Base-by-base conservation (phyloP, 2,113 vertebrate genomes). In the Laterallus jamaicensis region DNA sequence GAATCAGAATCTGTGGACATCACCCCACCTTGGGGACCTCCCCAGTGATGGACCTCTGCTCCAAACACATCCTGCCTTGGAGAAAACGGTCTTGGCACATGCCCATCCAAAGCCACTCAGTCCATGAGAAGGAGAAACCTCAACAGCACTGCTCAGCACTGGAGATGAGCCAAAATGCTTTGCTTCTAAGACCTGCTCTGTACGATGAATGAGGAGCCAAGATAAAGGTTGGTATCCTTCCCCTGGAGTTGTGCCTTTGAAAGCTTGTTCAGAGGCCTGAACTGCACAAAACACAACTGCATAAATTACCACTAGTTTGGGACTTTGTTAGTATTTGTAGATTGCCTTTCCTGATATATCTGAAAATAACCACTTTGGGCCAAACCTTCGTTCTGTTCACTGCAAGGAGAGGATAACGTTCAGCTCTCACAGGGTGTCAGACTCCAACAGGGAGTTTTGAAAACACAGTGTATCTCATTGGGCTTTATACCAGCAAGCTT, bases 251-350 rank as follows among this genome's bases (percentile, higher is more conserved):
- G 67, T 54, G 12, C 81, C 67, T 93, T 82, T 90, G 68, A 86
- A 94, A 97, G 82, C 39, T 90, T 95, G 55, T 93, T 94, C 88
- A 92, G 94, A 96, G 71, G 67, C 73, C 82, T 50, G 67, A 96
- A 91, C 86, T 71, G 84, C 86, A 94, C 85, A 92, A 96, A 97
- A 95, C 54, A 62, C 60, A 69, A 86, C 84, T 89, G 87, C 39
- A 81, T 84, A 95, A 88, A 94, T 96, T 88, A 94, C 84, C 87
- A 26, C 90, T 92, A 49, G 6, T 17, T 79, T 91, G 47, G 88
- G 82, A 76, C 84, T 89, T 89, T 24, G 15, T 94, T 82, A 94
- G 35, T 87, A 93, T 93, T 91, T 54, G 35, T 28, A 75, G 93
- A 88, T 89, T 89, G 28, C 62, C 35, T 50, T 77, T 77, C 92